Evolutionary conservation across 2,888 invertebrate species (phyloP).

Genomic region (Panopea generosa): DNA sequence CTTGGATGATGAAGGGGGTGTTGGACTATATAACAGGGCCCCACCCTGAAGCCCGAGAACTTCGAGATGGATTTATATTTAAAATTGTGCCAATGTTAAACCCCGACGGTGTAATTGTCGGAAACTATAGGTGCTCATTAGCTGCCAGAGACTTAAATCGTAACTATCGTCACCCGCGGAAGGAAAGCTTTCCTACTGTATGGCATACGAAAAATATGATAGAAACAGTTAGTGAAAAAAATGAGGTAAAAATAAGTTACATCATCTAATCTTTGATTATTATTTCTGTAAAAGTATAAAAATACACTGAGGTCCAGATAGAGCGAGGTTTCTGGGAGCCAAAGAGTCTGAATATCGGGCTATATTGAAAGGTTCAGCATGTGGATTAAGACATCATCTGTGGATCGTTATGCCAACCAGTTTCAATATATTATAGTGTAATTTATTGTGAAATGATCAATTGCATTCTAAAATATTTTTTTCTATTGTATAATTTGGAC

Average conservation of each 20-base stretch:
- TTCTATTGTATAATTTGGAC: no score
- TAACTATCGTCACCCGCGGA: constrained; percentile 83
- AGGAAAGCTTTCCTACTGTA: constrained; percentile 83
- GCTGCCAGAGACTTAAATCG: constrained; percentile 84
- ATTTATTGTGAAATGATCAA: no score
- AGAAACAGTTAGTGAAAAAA: constrained; percentile 74
- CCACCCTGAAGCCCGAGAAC: constrained; percentile 78
- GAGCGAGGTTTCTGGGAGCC: no score
- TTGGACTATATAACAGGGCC: constrained; percentile 81
- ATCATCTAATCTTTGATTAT: no score
- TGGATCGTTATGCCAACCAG: no score
- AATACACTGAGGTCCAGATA: no score
- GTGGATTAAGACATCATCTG: no score
- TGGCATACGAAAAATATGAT: constrained; percentile 83
- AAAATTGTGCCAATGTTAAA: constrained; percentile 85
- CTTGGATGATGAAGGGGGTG: constrained; percentile 84
- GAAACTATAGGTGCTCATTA: constrained; percentile 84
- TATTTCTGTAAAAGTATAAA: no score
- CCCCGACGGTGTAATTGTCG: constrained; percentile 85
- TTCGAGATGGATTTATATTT: constrained; percentile 82
- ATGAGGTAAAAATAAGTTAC: constrained; percentile 78
- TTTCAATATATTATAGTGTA: no score
- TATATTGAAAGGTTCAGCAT: no score
- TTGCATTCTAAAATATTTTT: no score
- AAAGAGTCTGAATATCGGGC: no score